A percentile compares a stretch with the other conserved stretches of the same genome.
phyloP scores from a whole-genome alignment of 2,113 vertebrate species.

The Marmota monax region DNA sequence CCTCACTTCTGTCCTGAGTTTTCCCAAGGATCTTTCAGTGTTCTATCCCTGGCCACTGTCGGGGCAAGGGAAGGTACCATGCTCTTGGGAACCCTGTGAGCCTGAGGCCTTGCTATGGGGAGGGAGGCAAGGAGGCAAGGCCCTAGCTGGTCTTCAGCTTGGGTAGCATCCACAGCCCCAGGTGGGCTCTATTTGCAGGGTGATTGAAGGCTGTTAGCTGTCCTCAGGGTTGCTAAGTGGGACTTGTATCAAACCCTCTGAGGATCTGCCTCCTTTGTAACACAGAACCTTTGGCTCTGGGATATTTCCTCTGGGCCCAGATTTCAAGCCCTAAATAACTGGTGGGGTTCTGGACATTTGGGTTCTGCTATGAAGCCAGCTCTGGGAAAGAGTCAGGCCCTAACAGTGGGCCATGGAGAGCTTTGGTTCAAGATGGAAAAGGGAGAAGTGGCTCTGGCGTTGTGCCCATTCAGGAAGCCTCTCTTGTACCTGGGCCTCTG shows the following conservation, averaged over 20 bases:
- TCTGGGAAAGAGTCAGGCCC: neutral
- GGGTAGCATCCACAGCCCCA: fast-evolving
- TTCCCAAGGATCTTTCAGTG: no score
- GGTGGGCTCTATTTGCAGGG: neutral
- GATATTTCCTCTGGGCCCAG: neutral
- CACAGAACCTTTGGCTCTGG: neutral
- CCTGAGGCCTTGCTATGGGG: neutral
- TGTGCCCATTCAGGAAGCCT: fast-evolving
- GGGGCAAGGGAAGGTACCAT: neutral
- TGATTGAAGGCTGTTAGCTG: neutral
- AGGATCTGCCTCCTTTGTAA: neutral
- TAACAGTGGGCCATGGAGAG: neutral
- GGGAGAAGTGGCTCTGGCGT: neutral
- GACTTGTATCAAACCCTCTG: neutral
- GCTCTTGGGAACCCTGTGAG: neutral
- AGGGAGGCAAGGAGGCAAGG: neutral
- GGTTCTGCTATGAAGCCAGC: neutral
- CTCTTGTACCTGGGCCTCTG: neutral
- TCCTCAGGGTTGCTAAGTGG: neutral
- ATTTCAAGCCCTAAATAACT: neutral
- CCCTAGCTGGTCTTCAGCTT: neutral
- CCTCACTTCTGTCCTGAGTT: no score
- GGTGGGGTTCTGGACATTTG: neutral
- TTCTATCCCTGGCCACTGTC: neutral
- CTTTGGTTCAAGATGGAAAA: neutral